Conservation (phyloP, 2,113 vertebrate species). For the Varanus komodoensis region DNA sequence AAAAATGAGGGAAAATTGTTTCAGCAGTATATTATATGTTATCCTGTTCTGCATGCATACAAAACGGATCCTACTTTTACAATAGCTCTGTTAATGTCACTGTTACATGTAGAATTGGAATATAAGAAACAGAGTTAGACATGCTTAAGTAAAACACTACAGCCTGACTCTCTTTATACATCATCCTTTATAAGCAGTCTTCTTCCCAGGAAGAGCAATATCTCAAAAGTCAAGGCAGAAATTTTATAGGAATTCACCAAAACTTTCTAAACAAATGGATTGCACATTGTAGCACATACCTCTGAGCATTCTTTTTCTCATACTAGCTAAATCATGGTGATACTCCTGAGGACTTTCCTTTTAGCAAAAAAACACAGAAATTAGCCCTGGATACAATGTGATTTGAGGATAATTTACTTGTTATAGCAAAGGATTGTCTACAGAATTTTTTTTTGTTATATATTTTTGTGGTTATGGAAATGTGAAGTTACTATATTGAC, state of each 20-base stretch:
- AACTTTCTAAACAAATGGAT: background rate
- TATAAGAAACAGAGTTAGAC: slow-evolving; percentile 13
- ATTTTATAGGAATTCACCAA: background rate
- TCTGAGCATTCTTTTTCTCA: background rate
- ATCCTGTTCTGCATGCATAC: slow-evolving; percentile 22
- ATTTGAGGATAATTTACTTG: background rate
- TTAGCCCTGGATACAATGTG: background rate
- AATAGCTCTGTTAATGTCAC: slow-evolving; percentile 10
- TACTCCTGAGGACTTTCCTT: background rate
- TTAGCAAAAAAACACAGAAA: background rate
- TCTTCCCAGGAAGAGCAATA: slow-evolving; percentile 8
- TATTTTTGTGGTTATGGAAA: background rate
- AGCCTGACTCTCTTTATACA: background rate
- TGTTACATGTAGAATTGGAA: background rate
- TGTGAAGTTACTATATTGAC: background rate
- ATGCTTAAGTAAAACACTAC: slow-evolving; percentile 16
- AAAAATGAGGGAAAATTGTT: slow-evolving; percentile 47
- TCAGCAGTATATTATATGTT: slow-evolving; percentile 31
- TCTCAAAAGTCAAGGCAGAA: slow-evolving; percentile 20
- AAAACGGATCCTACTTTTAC: slow-evolving; percentile 37
- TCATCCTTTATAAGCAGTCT: slow-evolving; percentile 30
- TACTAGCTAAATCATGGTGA: background rate
- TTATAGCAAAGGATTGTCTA: background rate
- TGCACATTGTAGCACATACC: too few species aligned
- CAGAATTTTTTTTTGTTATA: background rate